phyloP scores from a whole-genome alignment of 2,888 invertebrate genomes.

The Scaeva pyrastri region DNA sequence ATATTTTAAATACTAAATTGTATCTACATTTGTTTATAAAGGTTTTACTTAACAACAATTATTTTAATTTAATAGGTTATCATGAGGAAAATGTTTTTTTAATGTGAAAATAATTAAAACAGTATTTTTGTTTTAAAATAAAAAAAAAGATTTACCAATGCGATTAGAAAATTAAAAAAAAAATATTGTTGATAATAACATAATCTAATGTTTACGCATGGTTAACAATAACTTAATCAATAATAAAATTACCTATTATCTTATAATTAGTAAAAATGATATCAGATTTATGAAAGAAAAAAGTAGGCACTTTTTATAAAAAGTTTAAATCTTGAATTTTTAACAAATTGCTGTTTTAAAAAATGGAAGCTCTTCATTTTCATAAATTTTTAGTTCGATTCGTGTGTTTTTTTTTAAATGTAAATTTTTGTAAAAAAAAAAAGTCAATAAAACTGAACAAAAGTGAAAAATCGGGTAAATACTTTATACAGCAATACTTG shows the following conservation, averaged over 20 bases:
- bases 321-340: too few relatives aligned
- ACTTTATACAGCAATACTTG: too few relatives aligned
- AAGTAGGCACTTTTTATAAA: too few relatives aligned
- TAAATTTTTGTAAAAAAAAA: too few relatives aligned
- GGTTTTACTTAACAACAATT: neutral
- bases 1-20: neutral
- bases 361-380: too few relatives aligned
- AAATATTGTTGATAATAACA: neutral
- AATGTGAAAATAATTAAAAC: conserved; percentile 6
- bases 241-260: neutral
- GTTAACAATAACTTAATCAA: neutral
- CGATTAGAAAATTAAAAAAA: neutral
- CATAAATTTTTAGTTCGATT: too few relatives aligned
- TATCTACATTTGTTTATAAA: conserved; percentile 8
- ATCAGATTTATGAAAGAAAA: too few relatives aligned
- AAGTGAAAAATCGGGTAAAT: too few relatives aligned
- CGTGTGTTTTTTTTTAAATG: too few relatives aligned
- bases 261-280: too few relatives aligned
- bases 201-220: neutral
- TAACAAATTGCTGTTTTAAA: too few relatives aligned
- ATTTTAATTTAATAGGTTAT: neutral
- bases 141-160: neutral
- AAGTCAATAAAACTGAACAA: too few relatives aligned
- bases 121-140: neutral
- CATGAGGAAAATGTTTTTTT: neutral